Percentiles rank a stretch among this genome's conserved stretches.
phyloP scores from a whole-genome alignment of 2,113 vertebrate genomes.

The Girardinichthys multiradiatus region DNA sequence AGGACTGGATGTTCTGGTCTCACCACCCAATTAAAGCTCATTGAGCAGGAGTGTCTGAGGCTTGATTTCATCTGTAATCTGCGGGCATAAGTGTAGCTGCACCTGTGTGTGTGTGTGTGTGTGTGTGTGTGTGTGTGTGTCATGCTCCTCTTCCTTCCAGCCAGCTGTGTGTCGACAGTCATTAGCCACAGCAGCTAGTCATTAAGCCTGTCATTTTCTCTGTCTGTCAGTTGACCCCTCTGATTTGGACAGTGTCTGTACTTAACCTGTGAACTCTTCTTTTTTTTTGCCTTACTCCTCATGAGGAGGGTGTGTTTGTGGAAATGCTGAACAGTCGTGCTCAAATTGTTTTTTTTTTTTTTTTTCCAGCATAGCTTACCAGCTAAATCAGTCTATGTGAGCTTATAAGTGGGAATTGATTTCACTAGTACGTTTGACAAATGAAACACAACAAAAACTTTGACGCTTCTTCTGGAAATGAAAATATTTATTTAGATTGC shows the following conservation, averaged over 20 bases:
- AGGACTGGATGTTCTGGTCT: slow-evolving; percentile 50
- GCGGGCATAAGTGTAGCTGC: slow-evolving; percentile 30
- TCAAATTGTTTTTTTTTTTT: neutral
- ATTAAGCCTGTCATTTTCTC: slow-evolving; percentile 75
- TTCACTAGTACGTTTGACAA: neutral
- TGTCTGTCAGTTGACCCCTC: slow-evolving; percentile 65
- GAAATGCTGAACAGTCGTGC: slow-evolving; percentile 1
- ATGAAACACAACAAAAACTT: neutral
- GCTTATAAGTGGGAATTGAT: neutral
- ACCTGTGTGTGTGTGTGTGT: slow-evolving; percentile 44
- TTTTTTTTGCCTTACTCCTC: slow-evolving; percentile 25
- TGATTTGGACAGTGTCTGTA: slow-evolving; percentile 68
- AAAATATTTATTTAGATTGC: neutral
- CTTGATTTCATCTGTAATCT: slow-evolving; percentile 47
- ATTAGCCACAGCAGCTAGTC: slow-evolving; percentile 76
- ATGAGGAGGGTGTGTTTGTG: slow-evolving; percentile 14
- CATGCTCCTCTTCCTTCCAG: slow-evolving; percentile 65
- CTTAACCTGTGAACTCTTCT: slow-evolving; percentile 73
- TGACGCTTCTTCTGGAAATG: neutral
- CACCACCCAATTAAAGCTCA: slow-evolving; percentile 81
- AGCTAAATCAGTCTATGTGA: neutral
- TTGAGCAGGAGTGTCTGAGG: slow-evolving; percentile 65
- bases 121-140: slow-evolving; percentile 44
- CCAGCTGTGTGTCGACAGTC: slow-evolving; percentile 58
- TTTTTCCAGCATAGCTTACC: neutral